Percentiles rank a stretch among this genome's conserved stretches.
These are phyloP conservation scores for Etia nguti DNA, from an alignment of 2,113 vertebrate species.

Conservation along the genomic window DNA sequence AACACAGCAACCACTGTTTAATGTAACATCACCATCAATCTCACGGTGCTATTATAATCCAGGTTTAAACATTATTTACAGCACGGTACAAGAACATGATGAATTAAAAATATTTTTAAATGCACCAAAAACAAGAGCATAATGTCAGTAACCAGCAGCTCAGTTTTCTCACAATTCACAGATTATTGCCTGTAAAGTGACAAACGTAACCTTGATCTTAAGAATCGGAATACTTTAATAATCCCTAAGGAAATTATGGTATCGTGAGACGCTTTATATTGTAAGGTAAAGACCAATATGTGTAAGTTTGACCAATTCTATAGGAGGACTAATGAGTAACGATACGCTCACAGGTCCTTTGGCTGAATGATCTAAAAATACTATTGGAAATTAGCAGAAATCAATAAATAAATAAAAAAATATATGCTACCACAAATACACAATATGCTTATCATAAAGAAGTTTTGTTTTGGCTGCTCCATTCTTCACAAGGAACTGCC, in stretches of 20 bases:
- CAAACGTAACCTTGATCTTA: background rate
- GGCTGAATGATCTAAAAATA: background rate
- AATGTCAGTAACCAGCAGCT: background rate
- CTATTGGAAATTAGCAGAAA: background rate
- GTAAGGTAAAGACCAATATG: background rate
- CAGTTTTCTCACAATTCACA: background rate
- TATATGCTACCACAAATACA: background rate
- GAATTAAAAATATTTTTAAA: background rate
- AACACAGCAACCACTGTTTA: background rate
- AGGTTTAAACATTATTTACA: background rate
- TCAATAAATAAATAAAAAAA: background rate
- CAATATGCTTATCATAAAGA: background rate
- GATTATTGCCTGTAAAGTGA: background rate
- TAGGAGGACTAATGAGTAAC: background rate
- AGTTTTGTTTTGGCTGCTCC: background rate
- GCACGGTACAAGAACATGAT: background rate
- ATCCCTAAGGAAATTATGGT: background rate
- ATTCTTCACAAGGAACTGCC: too few relatives aligned
- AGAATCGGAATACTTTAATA: background rate
- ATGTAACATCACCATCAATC: background rate
- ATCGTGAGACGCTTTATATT: accelerated
- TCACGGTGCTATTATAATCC: background rate
- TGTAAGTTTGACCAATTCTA: background rate
- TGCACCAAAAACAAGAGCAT: background rate
- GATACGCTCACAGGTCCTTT: background rate